Conservation (phyloP, 2,797 vertebrate genomes). For the Malurus leucopterus region DNA sequence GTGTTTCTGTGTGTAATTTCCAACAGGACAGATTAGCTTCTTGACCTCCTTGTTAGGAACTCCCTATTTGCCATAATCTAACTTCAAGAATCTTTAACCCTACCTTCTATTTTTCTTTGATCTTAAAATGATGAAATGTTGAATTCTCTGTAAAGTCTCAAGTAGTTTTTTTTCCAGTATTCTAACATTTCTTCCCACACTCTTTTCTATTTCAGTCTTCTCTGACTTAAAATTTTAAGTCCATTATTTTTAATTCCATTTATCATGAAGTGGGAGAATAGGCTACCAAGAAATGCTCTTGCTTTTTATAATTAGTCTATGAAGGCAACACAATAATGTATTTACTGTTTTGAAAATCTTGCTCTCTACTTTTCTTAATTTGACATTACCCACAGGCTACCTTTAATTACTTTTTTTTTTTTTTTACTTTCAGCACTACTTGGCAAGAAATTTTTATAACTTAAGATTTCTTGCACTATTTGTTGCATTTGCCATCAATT, state of each 20-base stretch:
- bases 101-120: not conserved
- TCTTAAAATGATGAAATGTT: not conserved
- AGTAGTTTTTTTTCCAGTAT: not conserved
- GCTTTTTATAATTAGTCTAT: not conserved
- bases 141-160: not conserved
- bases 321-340: not conserved
- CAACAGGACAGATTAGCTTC: not conserved
- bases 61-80: not conserved
- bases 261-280: not conserved
- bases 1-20: not conserved
- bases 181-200: not conserved
- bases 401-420: not conserved
- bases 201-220: not conserved
- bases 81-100: not conserved
- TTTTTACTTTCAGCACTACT: slow-evolving; percentile 86
- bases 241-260: not conserved
- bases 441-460: slow-evolving; percentile 98
- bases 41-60: not conserved
- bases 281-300: not conserved
- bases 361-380: not conserved
- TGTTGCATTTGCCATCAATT: slow-evolving; percentile 98
- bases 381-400: not conserved
- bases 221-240: not conserved
- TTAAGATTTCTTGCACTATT: slow-evolving; percentile 95
- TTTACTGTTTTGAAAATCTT: not conserved